Evolutionary conservation across 2,113 vertebrate genomes (phyloP).

Genomic region (Manacus vitellinus): DNA sequence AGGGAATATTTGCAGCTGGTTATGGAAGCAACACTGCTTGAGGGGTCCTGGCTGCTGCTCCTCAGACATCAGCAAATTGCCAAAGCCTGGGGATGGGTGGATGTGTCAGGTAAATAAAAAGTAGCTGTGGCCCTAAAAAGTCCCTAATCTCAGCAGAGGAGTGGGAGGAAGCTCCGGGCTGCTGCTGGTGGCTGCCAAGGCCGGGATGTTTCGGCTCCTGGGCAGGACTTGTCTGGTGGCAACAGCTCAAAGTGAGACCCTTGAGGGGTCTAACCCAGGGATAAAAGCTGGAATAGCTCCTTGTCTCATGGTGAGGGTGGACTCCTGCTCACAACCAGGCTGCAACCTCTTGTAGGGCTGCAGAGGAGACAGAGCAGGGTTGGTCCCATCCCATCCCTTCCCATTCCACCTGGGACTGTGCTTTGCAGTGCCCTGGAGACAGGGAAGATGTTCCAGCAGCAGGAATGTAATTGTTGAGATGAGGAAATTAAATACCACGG

Average conservation of each 20-base stretch:
- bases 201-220: background rate
- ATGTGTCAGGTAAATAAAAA: background rate
- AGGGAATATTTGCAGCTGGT: background rate
- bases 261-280: background rate
- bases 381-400: background rate
- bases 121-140: background rate
- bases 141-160: background rate
- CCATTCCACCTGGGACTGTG: background rate
- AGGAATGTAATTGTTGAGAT: rapidly evolving
- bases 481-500: background rate
- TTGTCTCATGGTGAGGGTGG: background rate
- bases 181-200: background rate
- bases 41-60: background rate
- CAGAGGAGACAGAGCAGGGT: background rate
- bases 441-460: background rate
- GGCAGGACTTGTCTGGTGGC: rapidly evolving
- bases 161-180: background rate
- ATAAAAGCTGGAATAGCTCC: background rate
- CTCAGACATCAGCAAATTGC: background rate
- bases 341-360: background rate
- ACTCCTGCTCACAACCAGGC: too few species aligned
- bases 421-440: background rate
- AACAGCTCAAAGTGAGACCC: rapidly evolving
- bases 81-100: background rate
- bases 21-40: rapidly evolving